phyloP scores from a whole-genome alignment of 2,888 invertebrate species.

The Xestia xanthographa region DNA sequence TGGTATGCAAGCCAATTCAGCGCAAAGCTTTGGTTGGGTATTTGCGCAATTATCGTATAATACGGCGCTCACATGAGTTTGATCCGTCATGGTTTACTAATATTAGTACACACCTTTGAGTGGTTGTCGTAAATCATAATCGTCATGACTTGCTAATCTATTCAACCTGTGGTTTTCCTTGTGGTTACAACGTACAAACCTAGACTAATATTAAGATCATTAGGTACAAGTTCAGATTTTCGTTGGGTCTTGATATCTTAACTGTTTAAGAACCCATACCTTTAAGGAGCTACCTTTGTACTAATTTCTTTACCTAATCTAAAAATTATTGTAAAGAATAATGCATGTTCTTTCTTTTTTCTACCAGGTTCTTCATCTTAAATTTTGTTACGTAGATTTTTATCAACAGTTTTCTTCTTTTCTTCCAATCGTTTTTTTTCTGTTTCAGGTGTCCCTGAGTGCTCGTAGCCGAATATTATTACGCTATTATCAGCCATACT shows the following conservation, averaged over 20 bases:
- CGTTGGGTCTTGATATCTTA: too few relatives aligned
- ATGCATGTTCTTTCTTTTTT: neutral
- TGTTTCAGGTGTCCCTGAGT: neutral
- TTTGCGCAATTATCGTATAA: constrained; percentile 32
- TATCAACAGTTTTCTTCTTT: neutral
- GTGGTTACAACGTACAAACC: neutral
- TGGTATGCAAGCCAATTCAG: constrained; percentile 11
- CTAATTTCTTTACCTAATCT: neutral
- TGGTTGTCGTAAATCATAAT: constrained; percentile 8
- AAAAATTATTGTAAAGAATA: neutral
- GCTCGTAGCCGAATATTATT: neutral
- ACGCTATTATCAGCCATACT: neutral
- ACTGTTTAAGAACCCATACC: neutral
- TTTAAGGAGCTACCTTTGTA: neutral
- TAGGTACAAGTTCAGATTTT: neutral
- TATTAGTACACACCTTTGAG: constrained; percentile 8
- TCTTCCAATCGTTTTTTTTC: neutral
- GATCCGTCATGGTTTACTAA: constrained; percentile 25
- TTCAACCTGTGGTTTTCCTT: neutral
- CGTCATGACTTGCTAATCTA: neutral
- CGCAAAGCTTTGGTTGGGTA: constrained; percentile 1
- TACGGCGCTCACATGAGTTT: constrained; percentile 26
- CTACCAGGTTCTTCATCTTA: neutral
- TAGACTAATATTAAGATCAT: neutral
- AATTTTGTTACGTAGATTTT: too few relatives aligned